Evolutionary conservation across 2,888 invertebrate genomes (phyloP).

Genomic region (Heliconius cydno): DNA sequence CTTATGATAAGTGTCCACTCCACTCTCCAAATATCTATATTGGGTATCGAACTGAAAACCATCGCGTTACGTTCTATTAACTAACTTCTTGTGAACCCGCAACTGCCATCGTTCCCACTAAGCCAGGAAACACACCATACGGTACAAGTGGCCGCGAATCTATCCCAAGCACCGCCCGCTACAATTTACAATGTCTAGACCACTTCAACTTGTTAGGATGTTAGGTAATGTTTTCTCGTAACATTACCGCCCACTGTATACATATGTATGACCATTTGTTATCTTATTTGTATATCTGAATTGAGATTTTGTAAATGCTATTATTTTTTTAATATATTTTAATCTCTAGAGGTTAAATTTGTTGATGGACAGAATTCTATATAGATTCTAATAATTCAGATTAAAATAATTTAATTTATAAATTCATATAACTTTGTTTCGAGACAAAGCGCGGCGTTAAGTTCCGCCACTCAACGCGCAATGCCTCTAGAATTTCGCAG

Average conservation of each 20-base stretch:
- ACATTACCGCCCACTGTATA: conserved; percentile 24
- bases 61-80: background rate
- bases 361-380: too few relatives aligned
- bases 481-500: too few relatives aligned
- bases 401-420: too few relatives aligned
- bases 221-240: conserved; percentile 31
- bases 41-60: background rate
- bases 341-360: background rate
- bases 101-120: background rate
- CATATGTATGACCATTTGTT: background rate
- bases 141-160: background rate
- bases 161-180: conserved; percentile 2
- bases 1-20: too few relatives aligned
- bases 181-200: conserved; percentile 27
- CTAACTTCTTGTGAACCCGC: background rate
- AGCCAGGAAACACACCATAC: conserved; percentile 1
- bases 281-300: background rate
- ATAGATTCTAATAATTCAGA: too few relatives aligned
- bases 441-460: too few relatives aligned
- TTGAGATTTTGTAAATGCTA: background rate
- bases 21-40: background rate
- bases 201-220: conserved; percentile 29
- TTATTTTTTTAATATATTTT: background rate
- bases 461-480: too few relatives aligned
- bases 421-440: too few relatives aligned